A percentile compares a stretch with the other conserved stretches of the same genome.
These are phyloP conservation scores for Calliopsis andreniformis DNA, from an alignment of 1,140 invertebrate genomes.

Conservation along the genomic window DNA sequence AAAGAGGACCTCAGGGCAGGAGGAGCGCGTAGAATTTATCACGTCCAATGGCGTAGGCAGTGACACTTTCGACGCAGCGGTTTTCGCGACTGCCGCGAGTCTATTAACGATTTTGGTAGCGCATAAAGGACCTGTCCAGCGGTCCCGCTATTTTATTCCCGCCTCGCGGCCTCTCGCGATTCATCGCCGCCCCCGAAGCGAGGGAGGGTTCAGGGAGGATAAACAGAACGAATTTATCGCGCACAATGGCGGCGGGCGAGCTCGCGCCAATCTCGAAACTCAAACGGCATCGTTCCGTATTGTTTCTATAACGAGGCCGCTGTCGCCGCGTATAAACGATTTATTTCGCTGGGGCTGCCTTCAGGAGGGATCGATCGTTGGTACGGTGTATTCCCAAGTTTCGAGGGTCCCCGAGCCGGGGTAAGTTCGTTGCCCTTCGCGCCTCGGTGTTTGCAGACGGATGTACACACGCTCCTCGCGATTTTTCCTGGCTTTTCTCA, in stretches of 20 bases:
- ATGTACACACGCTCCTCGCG: neutral
- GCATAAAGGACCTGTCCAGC: conserved; percentile 15
- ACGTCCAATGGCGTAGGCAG: conserved; percentile 44
- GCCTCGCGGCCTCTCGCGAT: neutral
- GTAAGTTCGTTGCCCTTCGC: conserved; percentile 10
- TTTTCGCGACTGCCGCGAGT: neutral
- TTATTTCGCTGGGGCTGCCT: conserved; percentile 17
- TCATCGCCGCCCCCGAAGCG: no score
- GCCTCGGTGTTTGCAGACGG: neutral
- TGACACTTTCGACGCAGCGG: neutral
- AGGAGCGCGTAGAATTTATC: conserved; percentile 48
- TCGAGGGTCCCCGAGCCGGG: neutral
- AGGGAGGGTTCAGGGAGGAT: no score
- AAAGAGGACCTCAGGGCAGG: neutral
- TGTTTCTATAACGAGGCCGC: conserved; percentile 17
- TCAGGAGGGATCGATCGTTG: conserved; percentile 15
- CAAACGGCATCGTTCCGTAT: conserved; percentile 18
- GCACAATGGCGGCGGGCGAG: neutral
- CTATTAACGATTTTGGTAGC: conserved; percentile 42
- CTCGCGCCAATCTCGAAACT: conserved; percentile 5
- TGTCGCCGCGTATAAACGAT: neutral
- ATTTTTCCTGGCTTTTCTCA: conserved; percentile 6
- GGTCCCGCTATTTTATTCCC: conserved; percentile 9
- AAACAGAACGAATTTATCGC: conserved; percentile 33
- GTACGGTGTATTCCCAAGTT: neutral